These are phyloP conservation scores for Taurulus bubalis DNA, from an alignment of 2,113 vertebrate species.

Conservation along the genomic window DNA sequence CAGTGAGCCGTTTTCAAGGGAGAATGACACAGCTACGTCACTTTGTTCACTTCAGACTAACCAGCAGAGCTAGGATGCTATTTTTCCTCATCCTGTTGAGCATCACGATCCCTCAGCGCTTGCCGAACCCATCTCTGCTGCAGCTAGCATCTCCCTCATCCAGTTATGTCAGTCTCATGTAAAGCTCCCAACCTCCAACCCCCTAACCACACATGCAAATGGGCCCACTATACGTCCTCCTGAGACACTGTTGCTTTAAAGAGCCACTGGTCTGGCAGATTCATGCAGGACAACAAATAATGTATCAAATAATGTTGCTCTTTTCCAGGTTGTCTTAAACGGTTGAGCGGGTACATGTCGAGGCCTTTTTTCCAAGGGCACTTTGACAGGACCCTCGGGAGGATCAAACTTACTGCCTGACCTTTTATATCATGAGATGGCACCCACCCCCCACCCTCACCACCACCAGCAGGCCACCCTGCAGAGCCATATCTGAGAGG, in stretches of 20 bases:
- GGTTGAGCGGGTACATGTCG: constrained; percentile 12
- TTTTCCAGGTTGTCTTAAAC: constrained; percentile 4
- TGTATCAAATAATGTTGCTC: background rate
- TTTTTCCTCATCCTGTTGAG: constrained; percentile 23
- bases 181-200: constrained; percentile 29
- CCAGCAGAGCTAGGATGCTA: constrained; percentile 21
- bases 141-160: constrained; percentile 33
- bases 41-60: constrained; percentile 43
- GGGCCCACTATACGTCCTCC: constrained; percentile 25
- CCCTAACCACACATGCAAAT: constrained; percentile 47
- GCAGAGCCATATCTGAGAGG: constrained; percentile 32
- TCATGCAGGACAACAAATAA: constrained; percentile 26
- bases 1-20: constrained; percentile 14
- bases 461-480: constrained; percentile 8
- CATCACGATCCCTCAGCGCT: background rate
- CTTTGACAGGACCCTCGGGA: background rate
- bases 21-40: constrained; percentile 45
- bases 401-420: constrained; percentile 23
- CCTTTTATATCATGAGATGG: constrained; percentile 27
- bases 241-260: constrained; percentile 44
- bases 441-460: background rate
- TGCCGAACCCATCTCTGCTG: constrained; percentile 20
- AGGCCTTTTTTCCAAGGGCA: constrained; percentile 27
- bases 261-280: constrained; percentile 3
- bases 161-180: constrained; percentile 31